These are phyloP conservation scores for Antigone vipio DNA, from an alignment of 2,113 vertebrate genomes.

Conservation along the genomic window DNA sequence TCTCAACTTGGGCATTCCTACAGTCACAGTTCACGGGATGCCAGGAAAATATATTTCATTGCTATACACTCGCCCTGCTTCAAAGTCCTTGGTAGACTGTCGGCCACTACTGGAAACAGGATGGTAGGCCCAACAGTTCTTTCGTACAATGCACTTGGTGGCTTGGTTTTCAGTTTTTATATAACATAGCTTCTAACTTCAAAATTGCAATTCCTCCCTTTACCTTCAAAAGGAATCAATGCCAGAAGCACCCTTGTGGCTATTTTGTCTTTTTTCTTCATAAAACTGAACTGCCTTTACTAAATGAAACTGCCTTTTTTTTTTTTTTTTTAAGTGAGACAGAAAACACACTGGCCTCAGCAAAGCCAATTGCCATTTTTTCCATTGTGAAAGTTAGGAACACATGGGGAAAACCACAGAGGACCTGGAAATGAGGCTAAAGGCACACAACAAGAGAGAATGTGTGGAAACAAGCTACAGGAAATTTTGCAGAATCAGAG, in stretches of 20 bases:
- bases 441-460: background rate
- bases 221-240: background rate
- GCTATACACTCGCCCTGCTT: background rate
- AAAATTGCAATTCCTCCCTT: background rate
- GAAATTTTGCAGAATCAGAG: constrained; percentile 9
- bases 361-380: background rate
- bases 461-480: background rate
- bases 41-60: background rate
- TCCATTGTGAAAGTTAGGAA: background rate
- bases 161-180: background rate
- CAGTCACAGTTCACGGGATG: background rate
- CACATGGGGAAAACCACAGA: background rate
- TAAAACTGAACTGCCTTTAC: background rate
- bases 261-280: background rate
- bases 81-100: background rate
- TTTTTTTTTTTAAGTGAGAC: background rate
- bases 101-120: background rate
- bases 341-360: background rate
- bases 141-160: background rate
- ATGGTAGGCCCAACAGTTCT: background rate
- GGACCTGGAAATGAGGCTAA: background rate
- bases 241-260: background rate
- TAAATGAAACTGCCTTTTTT: background rate
- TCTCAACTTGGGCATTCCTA: background rate
- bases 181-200: background rate